phyloP scores from a whole-genome alignment of 2,113 vertebrate species.

The Charina bottae region DNA sequence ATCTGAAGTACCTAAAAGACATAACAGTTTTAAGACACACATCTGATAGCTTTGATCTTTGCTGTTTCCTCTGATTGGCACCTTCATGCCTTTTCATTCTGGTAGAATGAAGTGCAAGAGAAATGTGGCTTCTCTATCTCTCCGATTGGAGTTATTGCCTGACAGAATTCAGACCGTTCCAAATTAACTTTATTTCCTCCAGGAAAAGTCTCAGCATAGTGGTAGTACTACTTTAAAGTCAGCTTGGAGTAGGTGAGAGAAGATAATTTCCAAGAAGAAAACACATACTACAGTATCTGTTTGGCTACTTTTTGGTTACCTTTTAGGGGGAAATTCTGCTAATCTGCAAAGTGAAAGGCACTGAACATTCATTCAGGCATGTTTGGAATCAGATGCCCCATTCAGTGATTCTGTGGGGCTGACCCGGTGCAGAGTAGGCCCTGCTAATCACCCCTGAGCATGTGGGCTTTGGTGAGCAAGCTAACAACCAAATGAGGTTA shows the following conservation, averaged over 20 bases:
- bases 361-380: not conserved
- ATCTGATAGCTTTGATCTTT: not conserved
- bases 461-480: not conserved
- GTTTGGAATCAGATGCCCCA: not conserved
- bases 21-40: not conserved
- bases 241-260: too few species aligned
- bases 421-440: not conserved
- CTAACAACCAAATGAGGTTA: not conserved
- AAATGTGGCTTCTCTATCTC: not conserved
- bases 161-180: not conserved
- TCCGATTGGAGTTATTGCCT: not conserved
- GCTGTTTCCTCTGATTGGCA: not conserved
- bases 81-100: not conserved
- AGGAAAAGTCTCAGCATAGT: not conserved
- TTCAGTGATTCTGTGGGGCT: not conserved
- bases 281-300: not conserved
- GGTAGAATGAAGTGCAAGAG: not conserved
- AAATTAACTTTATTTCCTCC: not conserved
- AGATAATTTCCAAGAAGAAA: not conserved
- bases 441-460: not conserved
- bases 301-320: not conserved
- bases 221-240: too few species aligned
- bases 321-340: not conserved
- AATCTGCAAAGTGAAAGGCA: not conserved
- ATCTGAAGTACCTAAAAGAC: not conserved